These are phyloP conservation scores for Bergia puertoricense DNA, from an alignment of 92 coral and sea anemone species.

Conservation along the genomic window DNA sequence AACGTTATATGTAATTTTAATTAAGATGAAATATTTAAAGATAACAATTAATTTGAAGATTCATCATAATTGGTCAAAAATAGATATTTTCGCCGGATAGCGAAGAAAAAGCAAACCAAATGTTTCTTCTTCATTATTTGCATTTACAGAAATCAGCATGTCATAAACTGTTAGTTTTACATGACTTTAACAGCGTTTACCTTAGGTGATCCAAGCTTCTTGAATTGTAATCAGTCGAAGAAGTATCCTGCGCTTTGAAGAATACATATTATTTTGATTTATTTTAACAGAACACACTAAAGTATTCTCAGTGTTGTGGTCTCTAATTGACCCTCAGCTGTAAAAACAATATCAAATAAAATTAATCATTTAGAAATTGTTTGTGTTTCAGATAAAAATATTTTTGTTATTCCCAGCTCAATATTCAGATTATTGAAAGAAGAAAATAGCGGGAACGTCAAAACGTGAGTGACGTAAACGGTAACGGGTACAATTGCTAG, in stretches of 20 bases:
- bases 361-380: not conserved
- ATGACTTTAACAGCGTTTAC: not conserved
- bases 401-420: not conserved
- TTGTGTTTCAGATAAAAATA: not conserved
- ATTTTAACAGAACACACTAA: not conserved
- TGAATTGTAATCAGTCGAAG: not conserved
- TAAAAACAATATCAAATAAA: not conserved
- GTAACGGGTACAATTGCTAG: not conserved
- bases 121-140: not conserved
- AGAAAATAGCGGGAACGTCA: not conserved
- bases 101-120: not conserved
- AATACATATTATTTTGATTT: not conserved
- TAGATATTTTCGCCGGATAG: not conserved
- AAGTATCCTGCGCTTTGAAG: not conserved
- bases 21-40: not conserved
- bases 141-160: not conserved
- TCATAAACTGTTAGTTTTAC: not conserved
- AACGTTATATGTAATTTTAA: not conserved
- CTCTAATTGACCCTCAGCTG: slow-evolving; percentile 11
- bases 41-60: slow-evolving; percentile 7
- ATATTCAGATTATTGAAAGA: not conserved
- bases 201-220: not conserved
- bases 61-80: slow-evolving; percentile 1
- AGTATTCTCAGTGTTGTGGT: not conserved
- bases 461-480: not conserved